Conservation (phyloP, 2,113 vertebrate genomes). For the Poeciliopsis occidentalis region DNA sequence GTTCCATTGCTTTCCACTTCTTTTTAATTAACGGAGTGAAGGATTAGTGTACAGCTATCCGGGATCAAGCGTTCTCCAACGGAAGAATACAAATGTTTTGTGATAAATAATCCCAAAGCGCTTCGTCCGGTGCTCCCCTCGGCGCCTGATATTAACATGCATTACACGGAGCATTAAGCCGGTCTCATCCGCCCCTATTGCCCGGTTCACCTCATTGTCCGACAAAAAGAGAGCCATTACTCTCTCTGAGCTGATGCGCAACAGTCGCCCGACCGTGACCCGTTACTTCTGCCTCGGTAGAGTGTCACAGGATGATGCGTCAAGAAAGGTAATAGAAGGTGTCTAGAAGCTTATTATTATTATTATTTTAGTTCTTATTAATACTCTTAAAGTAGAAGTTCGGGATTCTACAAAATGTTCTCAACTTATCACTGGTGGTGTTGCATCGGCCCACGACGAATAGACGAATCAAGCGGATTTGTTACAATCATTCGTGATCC, state of each 20-base stretch:
- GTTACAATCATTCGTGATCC: slow-evolving; percentile 40
- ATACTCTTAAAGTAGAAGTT: neutral
- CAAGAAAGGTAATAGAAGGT: neutral
- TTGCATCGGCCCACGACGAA: neutral
- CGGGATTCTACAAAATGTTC: slow-evolving; percentile 2
- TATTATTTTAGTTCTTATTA: neutral
- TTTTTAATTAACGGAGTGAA: slow-evolving; percentile 91
- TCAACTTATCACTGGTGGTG: neutral
- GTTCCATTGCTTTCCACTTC: slow-evolving; percentile 86
- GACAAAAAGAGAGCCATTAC: slow-evolving; percentile 53
- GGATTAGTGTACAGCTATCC: slow-evolving; percentile 89
- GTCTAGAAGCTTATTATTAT: neutral
- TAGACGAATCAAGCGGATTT: neutral
- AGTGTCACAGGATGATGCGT: neutral
- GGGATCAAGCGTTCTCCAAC: slow-evolving; percentile 86
- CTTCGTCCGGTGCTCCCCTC: slow-evolving; percentile 59
- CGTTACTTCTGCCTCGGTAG: neutral
- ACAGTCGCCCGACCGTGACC: slow-evolving; percentile 59
- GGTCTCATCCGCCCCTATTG: slow-evolving; percentile 64
- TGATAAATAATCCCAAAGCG: slow-evolving; percentile 82
- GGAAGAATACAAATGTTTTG: slow-evolving; percentile 86
- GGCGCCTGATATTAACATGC: slow-evolving; percentile 80
- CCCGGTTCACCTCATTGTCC: slow-evolving; percentile 61
- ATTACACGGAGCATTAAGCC: slow-evolving; percentile 78
- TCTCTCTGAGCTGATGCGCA: slow-evolving; percentile 50